Evolutionary conservation across 2,888 invertebrate genomes (phyloP), one percentile per base, ranked within the genome.

Genomic region (Torymus auratus): DNA sequence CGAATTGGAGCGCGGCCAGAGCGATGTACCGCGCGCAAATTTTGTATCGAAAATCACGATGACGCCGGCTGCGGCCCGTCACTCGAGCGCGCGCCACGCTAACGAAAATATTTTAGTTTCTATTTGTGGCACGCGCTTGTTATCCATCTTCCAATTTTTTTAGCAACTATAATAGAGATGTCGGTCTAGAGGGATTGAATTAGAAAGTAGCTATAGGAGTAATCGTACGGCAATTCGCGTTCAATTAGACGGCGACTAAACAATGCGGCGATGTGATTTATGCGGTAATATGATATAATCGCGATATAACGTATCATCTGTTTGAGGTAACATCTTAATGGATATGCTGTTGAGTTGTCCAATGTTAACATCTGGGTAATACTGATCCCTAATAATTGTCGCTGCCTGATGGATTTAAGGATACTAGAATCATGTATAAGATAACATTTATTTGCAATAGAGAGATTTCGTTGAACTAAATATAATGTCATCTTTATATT

Each of bases 11-110:
- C 58, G 1, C 1, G 69, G 86, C 88, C 88, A 88, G 82, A 85
- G 78, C 79, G 83, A 72, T 83, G 88, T 86, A 87, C 87, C 85
- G 86, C 82, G 86, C 85, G 87, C 86, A 88, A 86, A 87, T 78
- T 81, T 78, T 82, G 83, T 85, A 87, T 86, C 85, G 84, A 83
- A 84, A 85, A 87, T 88, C 85, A 83, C 85, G 84, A 78, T 84
- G 87, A 86, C 84, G 87, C 84, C 83, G 17, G 7, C 41, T 41
- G 41, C 7, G 7, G 5, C 20, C 52, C 62, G 61, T 70, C 69
- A 17, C 55, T 76, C 50, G 41, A 41, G 41, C 41, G 41, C 41
- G 41, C 7, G 7, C 7, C 41, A 7, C 7, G 17, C n/a, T 55
- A 62, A 69, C 23, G 15, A 71, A 77, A 71, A 77, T 64, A 70